phyloP scores from a whole-genome alignment of 2,113 vertebrate species.

The Ochotona curzoniae region DNA sequence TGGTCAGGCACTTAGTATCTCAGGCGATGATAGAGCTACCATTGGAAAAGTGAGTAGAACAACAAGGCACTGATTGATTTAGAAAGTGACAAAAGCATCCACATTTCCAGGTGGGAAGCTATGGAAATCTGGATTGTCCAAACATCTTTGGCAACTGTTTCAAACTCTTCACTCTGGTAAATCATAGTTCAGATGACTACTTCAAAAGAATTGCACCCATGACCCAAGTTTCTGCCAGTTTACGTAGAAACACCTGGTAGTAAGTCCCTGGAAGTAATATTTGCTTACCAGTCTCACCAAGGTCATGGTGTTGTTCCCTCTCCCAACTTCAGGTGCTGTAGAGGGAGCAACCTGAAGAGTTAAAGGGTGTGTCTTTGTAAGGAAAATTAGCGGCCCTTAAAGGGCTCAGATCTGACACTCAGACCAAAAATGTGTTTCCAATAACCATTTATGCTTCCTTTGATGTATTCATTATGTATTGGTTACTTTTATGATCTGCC shows the following conservation, averaged over 20 bases:
- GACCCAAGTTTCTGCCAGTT: conserved; percentile 54
- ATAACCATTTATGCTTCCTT: background rate
- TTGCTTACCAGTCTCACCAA: conserved; percentile 47
- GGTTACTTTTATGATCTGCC: background rate
- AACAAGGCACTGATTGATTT: conserved; percentile 55
- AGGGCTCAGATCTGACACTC: background rate
- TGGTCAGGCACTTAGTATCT: background rate
- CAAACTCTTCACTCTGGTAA: conserved; percentile 49
- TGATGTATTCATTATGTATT: background rate
- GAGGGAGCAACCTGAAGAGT: background rate
- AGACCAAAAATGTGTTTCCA: background rate
- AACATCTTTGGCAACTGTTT: conserved; percentile 64
- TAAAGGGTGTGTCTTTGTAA: background rate
- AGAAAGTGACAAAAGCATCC: conserved; percentile 61
- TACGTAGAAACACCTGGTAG: conserved; percentile 58
- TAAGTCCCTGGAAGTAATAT: conserved; percentile 39
- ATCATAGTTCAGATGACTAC: conserved; percentile 55
- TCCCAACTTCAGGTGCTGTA: background rate
- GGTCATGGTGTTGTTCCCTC: background rate
- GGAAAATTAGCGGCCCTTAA: background rate
- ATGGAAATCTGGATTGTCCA: conserved; percentile 66
- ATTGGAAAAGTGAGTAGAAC: conserved; percentile 54
- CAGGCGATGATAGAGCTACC: conserved; percentile 15
- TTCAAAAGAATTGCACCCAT: conserved; percentile 57
- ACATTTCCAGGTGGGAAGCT: conserved; percentile 39